Conservation (phyloP, 2,888 invertebrate species). For the Cepaea hortensis region DNA sequence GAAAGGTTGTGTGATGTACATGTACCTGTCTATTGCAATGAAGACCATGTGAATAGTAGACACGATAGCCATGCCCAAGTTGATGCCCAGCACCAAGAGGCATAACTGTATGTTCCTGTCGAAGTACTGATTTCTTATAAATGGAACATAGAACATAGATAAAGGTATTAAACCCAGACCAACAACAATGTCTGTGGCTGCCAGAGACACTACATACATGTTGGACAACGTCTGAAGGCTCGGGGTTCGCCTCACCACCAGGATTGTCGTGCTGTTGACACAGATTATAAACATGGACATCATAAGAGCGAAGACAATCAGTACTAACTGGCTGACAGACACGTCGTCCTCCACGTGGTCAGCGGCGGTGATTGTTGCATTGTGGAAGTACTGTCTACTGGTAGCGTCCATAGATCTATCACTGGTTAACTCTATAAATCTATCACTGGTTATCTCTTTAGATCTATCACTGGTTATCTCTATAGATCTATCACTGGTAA, state of each 20-base stretch:
- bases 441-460: too few relatives aligned
- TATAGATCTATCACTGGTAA: too few relatives aligned
- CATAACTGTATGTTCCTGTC: slow-evolving; percentile 21
- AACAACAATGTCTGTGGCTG: slow-evolving; percentile 10
- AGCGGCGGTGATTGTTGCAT: background rate
- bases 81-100: background rate
- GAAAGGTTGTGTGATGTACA: slow-evolving; percentile 33
- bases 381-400: too few relatives aligned
- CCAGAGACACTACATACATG: slow-evolving; percentile 24
- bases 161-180: slow-evolving; percentile 16
- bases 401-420: too few relatives aligned
- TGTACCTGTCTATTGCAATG: slow-evolving; percentile 32
- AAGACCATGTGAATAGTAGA: slow-evolving; percentile 33
- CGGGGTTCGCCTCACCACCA: slow-evolving; percentile 22
- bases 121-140: background rate
- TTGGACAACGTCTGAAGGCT: slow-evolving; percentile 34
- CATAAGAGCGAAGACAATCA: background rate
- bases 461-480: too few relatives aligned
- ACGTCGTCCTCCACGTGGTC: background rate
- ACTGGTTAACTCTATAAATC: too few relatives aligned
- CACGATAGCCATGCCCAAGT: slow-evolving; percentile 31
- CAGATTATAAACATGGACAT: slow-evolving; percentile 30
- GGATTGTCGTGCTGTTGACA: slow-evolving; percentile 28
- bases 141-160: slow-evolving; percentile 15
- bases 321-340: slow-evolving; percentile 1